phyloP scores from a whole-genome alignment of 2,888 invertebrate genomes.

The Caenorhabditis sp. region DNA sequence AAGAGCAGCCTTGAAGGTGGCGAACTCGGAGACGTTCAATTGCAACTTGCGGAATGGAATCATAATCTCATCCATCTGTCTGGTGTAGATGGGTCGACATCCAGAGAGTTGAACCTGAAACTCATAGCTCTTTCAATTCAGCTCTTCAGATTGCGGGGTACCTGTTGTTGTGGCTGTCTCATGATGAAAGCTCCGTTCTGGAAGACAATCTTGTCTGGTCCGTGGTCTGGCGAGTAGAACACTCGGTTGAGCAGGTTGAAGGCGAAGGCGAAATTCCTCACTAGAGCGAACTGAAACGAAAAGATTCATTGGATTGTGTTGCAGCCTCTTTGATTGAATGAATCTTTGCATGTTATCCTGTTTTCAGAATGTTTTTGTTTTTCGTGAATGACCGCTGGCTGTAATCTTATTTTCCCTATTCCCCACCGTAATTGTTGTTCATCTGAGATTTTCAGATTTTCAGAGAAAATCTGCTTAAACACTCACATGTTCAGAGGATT shows the following conservation, averaged over 20 bases:
- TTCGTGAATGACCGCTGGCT: background rate
- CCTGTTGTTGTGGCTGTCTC: slow-evolving; percentile 80
- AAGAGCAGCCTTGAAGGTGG: slow-evolving; percentile 81
- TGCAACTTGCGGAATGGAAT: slow-evolving; percentile 78
- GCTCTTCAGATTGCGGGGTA: background rate
- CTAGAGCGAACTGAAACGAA: slow-evolving; percentile 77
- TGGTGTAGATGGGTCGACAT: slow-evolving; percentile 81
- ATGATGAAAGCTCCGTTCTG: slow-evolving; percentile 82
- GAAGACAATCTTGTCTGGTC: slow-evolving; percentile 83
- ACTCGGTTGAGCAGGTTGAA: slow-evolving; percentile 82
- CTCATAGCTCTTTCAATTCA: background rate
- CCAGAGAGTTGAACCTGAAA: slow-evolving; percentile 81
- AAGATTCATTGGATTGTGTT: background rate
- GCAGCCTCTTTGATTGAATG: background rate
- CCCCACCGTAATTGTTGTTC: slow-evolving; percentile 3
- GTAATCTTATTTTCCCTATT: slow-evolving; percentile 1
- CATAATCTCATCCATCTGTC: slow-evolving; percentile 83
- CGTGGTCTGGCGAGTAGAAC: slow-evolving; percentile 81
- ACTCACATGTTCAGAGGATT: slow-evolving; percentile 6
- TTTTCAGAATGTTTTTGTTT: background rate
- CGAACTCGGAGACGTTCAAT: slow-evolving; percentile 79
- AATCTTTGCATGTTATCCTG: background rate
- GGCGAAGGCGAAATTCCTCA: slow-evolving; percentile 83
- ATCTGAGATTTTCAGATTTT: slow-evolving; percentile 3
- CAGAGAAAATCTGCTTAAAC: slow-evolving; percentile 17